Evolutionary conservation across 2,113 vertebrate species (phyloP), one percentile per base, ranked within the genome.

Genomic region (Halcyon malimbica): DNA sequence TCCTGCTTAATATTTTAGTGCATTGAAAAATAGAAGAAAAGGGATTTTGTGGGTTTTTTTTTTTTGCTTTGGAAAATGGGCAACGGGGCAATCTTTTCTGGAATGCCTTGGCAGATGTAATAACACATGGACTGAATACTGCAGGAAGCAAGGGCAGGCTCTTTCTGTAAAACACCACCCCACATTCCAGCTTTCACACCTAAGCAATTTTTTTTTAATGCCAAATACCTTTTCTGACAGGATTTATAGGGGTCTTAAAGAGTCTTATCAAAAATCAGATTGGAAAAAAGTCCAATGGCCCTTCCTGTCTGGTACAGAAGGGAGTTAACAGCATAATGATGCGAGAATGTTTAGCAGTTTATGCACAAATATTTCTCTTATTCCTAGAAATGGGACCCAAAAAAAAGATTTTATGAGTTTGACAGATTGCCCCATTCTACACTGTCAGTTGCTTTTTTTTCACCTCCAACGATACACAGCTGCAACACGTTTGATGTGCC

Each of bases 291-390:
- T 90, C 29, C 81, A 64, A 60, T 53, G 48, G 46, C 11, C 51
- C 69, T 93, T 94, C 92, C 69, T 13, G 8, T 87, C 76, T 87
- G 90, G 80, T 93, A 89, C 86, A 89, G 76, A 90, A 83, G 87
- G 82, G 68, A 96, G 60, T 92, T 92, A 89, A 84, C 51, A 81
- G 64, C 53, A 23, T 60, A 89, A 87, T 0, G 1, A 50, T 35
- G 31, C 0, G 1, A 92, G 56, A 90, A 92, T 25, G 9, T 84
- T 96, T 69, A 93, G 71, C 25, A 83, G 80, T 90, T 89, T 35
- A 54, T 71, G 63, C 74, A 93, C 48, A 89, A 94, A 82, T 75
- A 69, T 71, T 90, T 84, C 35, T 95, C 86, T 95, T 89, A 70
- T 92, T 96, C 51, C 80, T 91, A 91, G 69, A 90, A 92, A 92